These are phyloP conservation scores for Mylabris sibirica DNA, from an alignment of 2,888 invertebrate species.

Conservation along the genomic window DNA sequence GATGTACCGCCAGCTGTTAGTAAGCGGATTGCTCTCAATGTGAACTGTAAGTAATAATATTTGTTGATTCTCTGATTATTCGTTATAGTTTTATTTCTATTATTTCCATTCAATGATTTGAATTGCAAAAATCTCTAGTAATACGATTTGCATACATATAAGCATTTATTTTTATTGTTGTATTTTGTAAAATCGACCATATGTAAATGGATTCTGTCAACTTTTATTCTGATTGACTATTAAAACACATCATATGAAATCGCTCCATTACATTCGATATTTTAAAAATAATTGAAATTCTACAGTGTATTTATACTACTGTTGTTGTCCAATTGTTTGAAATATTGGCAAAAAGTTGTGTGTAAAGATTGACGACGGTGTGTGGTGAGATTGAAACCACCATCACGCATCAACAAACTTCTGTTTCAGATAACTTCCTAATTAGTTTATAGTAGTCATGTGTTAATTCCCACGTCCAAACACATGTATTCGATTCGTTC, in stretches of 20 bases:
- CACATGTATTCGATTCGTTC: slow-evolving; percentile 25
- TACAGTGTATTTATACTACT: neutral
- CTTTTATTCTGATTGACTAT: slow-evolving; percentile 7
- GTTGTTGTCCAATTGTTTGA: too few relatives aligned
- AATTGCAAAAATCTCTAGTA: slow-evolving; percentile 6
- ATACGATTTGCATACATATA: slow-evolving; percentile 7
- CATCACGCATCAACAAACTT: slow-evolving; percentile 47
- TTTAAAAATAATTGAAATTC: neutral
- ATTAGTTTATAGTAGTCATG: slow-evolving; percentile 53
- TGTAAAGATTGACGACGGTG: neutral
- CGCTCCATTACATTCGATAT: neutral
- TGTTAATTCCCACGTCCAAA: slow-evolving; percentile 50
- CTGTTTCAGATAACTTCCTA: slow-evolving; percentile 53
- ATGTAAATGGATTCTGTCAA: neutral
- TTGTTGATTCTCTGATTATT: slow-evolving; percentile 6
- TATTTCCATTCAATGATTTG: slow-evolving; percentile 3
- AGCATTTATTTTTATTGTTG: neutral
- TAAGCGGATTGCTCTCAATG: slow-evolving; percentile 85
- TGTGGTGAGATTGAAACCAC: neutral
- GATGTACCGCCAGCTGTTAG: slow-evolving; percentile 92
- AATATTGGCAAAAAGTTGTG: slow-evolving; percentile 23
- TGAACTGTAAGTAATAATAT: slow-evolving; percentile 80
- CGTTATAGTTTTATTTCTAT: neutral
- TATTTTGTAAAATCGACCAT: neutral
- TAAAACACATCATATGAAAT: slow-evolving; percentile 2